phyloP scores from a whole-genome alignment of 53 echinoderm and acorn worm species.

The Arbacia lixula region DNA sequence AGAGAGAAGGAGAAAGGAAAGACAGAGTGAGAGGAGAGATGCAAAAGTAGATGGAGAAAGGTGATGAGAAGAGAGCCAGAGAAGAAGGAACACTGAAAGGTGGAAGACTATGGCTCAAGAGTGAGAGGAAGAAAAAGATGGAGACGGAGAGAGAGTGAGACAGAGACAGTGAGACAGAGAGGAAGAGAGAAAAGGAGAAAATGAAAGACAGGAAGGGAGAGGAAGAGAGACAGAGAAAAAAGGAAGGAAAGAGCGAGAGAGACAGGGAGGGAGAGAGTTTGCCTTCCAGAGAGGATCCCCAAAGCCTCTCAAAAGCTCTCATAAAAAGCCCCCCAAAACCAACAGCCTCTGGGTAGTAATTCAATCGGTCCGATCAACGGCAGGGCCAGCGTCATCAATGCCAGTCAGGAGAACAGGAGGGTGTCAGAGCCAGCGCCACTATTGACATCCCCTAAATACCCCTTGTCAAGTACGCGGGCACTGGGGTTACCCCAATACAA shows the following conservation, averaged over 20 bases:
- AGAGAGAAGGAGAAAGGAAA: background rate
- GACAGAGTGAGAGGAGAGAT: background rate
- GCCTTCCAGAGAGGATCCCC: conserved; percentile 55
- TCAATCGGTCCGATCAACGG: conserved; percentile 47
- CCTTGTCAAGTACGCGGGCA: conserved; percentile 55
- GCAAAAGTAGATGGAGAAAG: no score
- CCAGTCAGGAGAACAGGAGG: conserved; percentile 32
- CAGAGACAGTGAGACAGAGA: conserved; percentile 29
- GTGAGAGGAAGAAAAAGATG: background rate
- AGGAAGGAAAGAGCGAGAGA: background rate
- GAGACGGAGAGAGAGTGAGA: background rate
- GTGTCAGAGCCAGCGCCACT: conserved; percentile 30
- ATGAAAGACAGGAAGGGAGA: background rate
- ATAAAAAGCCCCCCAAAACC: conserved; percentile 60
- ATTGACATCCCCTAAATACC: conserved; percentile 55
- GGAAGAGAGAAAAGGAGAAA: conserved; percentile 2
- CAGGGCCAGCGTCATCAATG: conserved; percentile 40
- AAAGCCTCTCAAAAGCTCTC: conserved; percentile 56
- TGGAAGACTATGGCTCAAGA: background rate
- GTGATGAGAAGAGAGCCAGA: conserved; percentile 3
- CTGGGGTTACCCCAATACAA: conserved; percentile 59
- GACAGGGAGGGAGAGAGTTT: conserved; percentile 17
- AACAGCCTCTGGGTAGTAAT: conserved; percentile 55
- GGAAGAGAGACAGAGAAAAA: background rate
- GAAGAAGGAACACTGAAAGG: background rate